Conservation (phyloP, 2,888 invertebrate species). For the Colostygia pectinataria region DNA sequence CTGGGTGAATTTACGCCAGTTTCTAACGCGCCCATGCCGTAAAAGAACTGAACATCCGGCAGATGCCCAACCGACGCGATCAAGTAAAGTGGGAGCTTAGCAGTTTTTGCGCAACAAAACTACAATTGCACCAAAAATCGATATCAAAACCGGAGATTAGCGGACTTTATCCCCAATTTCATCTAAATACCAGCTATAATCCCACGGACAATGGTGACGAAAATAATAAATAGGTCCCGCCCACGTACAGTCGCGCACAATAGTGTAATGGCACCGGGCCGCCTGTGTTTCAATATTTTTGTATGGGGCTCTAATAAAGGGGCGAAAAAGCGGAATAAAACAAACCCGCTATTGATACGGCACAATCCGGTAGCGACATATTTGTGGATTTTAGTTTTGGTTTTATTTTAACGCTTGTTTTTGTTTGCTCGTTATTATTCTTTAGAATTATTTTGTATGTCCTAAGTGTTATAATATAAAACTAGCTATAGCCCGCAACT, state of each 20-base stretch:
- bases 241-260: conserved; percentile 53
- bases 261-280: conserved; percentile 32
- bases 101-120: conserved; percentile 20
- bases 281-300: conserved; percentile 70
- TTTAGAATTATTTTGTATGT: too few relatives aligned
- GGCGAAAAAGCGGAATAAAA: conserved; percentile 62
- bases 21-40: too few relatives aligned
- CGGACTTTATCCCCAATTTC: conserved; percentile 79
- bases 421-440: neutral
- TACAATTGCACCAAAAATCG: conserved; percentile 54
- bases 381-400: conserved; percentile 29
- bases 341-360: conserved; percentile 69
- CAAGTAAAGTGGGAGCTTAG: neutral
- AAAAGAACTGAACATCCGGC: too few relatives aligned
- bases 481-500: too few relatives aligned
- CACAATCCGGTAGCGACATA: conserved; percentile 18
- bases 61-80: too few relatives aligned
- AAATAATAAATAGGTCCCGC: conserved; percentile 81
- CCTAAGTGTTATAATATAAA: too few relatives aligned
- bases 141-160: conserved; percentile 72
- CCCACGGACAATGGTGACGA: conserved; percentile 78
- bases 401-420: conserved; percentile 14
- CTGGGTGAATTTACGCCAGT: too few relatives aligned
- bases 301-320: conserved; percentile 70
- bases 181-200: conserved; percentile 81